Evolutionary conservation across 1,140 invertebrate genomes (phyloP), one percentile per base, ranked within the genome.

Genomic region (Forficula auricularia): DNA sequence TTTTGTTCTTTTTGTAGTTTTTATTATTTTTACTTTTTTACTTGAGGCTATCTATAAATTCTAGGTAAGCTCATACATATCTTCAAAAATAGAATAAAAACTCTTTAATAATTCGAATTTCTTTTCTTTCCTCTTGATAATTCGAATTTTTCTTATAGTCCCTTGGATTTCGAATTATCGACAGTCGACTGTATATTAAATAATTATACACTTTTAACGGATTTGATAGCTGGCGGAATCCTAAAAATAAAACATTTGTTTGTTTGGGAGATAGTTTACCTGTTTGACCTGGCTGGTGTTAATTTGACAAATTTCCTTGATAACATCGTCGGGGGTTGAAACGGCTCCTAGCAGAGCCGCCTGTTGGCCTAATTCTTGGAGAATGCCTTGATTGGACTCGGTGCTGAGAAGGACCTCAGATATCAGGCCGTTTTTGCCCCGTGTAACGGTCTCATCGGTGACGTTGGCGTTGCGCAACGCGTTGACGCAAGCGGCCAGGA

Each of bases 361-460:
- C 59, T 87, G 79, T 9, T 73, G 64, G 9, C 69, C 73, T 20
- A 89, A 54, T 40, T 71, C 69, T 46, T 76, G 69, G 6, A 79
- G 54, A 2, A 75, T 49, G n/a, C 58, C 60, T 10, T 65, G 53
- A 14, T 67, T 65, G 37, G 63, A 68, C 44, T 89, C 82, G 34
- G 63, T 61, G 22, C 67, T 65, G 42, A 67, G 63, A 8, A 79
- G 57, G 37, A 87, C 50, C 42, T 71, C 66, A 12, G 73, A 58
- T 57, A 85, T 89, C 14, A 88, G 62, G 50, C 74, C 70, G 51
- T 65, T 68, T 60, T 86, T 88, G 33, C 75, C 82, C 43, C 75
- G 68, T 2, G 63, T 61, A 12, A 82, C 63, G 54, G 81, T 77
- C 36, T 68, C 71, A 6, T 79, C 74, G 8, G 67, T 68, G 0